Evolutionary conservation across 2,888 invertebrate species (phyloP).

Genomic region (Cephonodes hylas): DNA sequence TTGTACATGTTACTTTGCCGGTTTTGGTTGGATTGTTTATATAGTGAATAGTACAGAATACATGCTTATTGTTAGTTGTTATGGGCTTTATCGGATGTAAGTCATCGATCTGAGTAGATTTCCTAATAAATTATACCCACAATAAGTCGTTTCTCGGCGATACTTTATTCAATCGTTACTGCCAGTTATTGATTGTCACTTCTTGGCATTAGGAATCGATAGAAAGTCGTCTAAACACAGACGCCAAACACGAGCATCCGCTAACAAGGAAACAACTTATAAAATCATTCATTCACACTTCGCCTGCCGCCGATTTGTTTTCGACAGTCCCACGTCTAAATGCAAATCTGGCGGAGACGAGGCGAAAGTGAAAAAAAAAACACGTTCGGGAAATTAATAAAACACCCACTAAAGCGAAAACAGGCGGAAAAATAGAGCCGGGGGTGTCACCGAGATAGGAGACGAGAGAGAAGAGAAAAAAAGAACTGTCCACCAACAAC

Average conservation of each 20-base stretch:
- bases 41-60: no score
- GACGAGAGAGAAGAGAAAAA: slow-evolving; percentile 39
- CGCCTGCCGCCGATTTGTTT: slow-evolving; percentile 49
- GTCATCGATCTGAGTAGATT: no score
- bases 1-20: neutral
- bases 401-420: slow-evolving; percentile 76
- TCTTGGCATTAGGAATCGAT: neutral
- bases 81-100: no score
- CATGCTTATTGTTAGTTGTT: no score
- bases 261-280: slow-evolving; percentile 2
- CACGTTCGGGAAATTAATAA: slow-evolving; percentile 69
- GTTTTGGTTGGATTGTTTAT: neutral
- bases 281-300: slow-evolving; percentile 9
- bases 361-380: slow-evolving; percentile 38
- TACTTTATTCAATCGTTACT: no score
- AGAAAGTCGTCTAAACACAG: neutral
- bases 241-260: neutral
- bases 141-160: no score
- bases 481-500: slow-evolving; percentile 66
- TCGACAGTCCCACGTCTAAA: slow-evolving; percentile 53
- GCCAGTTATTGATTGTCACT: no score
- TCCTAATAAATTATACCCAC: no score
- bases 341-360: slow-evolving; percentile 35
- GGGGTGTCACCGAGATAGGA: no score
- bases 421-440: slow-evolving; percentile 73